A percentile compares a stretch with the other conserved stretches of the same genome.
phyloP scores from a whole-genome alignment of 2,113 vertebrate genomes.

The Thomomys bottae region DNA sequence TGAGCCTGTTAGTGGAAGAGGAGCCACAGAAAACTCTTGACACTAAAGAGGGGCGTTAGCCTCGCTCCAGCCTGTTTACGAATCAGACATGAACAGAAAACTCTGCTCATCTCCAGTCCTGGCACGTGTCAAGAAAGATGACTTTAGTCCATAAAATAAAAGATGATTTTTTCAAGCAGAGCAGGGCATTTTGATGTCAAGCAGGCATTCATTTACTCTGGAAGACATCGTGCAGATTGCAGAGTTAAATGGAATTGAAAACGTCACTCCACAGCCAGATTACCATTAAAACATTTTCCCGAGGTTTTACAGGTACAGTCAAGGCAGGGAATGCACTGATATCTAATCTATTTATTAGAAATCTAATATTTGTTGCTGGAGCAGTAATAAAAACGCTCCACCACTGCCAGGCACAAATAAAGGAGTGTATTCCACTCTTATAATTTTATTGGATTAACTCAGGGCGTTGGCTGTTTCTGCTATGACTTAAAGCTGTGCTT shows the following conservation, averaged over 20 bases:
- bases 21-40: background rate
- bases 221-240: conserved; percentile 20
- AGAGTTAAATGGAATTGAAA: background rate
- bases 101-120: background rate
- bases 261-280: conserved; percentile 50
- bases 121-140: background rate
- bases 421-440: background rate
- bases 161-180: conserved; percentile 22
- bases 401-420: conserved; percentile 28
- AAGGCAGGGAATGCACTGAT: conserved; percentile 37
- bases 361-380: conserved; percentile 65
- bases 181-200: background rate
- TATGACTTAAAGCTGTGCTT: conserved; percentile 25
- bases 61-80: background rate
- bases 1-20: background rate
- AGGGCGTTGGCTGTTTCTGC: conserved; percentile 49
- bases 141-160: background rate
- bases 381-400: conserved; percentile 40
- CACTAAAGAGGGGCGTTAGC: background rate
- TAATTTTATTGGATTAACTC: conserved; percentile 29
- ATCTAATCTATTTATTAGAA: conserved; percentile 10
- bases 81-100: background rate
- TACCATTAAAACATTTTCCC: conserved; percentile 24
- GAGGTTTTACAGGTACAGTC: conserved; percentile 25
- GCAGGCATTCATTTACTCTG: conserved; percentile 57